Percentiles rank a stretch among this genome's conserved stretches.
Conservation (phyloP, 2,797 vertebrate genomes). For the Rachycentron canadum region DNA sequence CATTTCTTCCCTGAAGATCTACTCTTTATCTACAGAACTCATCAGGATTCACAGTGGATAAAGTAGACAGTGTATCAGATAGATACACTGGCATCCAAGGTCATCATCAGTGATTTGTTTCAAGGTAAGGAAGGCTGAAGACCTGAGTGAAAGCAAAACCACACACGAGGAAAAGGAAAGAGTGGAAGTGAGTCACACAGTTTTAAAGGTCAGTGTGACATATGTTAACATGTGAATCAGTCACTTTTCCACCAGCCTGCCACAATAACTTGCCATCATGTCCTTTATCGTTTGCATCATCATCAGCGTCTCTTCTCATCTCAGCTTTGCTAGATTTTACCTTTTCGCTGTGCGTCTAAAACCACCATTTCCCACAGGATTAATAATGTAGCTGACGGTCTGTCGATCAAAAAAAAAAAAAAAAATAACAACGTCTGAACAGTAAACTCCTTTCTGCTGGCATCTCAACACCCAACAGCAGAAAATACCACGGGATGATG, state of each 20-base stretch:
- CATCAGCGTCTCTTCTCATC: slow-evolving; percentile 33
- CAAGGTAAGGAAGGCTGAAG: slow-evolving; percentile 43
- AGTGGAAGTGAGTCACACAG: slow-evolving; percentile 19
- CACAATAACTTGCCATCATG: slow-evolving; percentile 15
- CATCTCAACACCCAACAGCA: slow-evolving; percentile 50
- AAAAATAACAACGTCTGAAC: slow-evolving; percentile 21
- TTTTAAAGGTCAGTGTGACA: slow-evolving; percentile 33
- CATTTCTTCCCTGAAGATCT: slow-evolving; percentile 10
- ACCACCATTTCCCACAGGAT: slow-evolving; percentile 54
- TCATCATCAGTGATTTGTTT: slow-evolving; percentile 36
- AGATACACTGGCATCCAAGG: slow-evolving; percentile 13
- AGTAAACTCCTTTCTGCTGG: slow-evolving; percentile 56
- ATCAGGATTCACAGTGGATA: slow-evolving; percentile 41
- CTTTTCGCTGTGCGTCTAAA: slow-evolving; percentile 36
- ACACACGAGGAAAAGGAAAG: not conserved
- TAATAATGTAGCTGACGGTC: slow-evolving; percentile 54
- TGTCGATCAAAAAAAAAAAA: slow-evolving; percentile 47
- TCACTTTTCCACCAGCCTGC: slow-evolving; percentile 22
- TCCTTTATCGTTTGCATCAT: slow-evolving; percentile 47
- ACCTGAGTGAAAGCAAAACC: slow-evolving; percentile 38
- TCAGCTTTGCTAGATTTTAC: slow-evolving; percentile 31
- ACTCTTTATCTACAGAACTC: slow-evolving; percentile 17
- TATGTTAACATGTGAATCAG: slow-evolving; percentile 6
- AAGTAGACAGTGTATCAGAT: slow-evolving; percentile 6
- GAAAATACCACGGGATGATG: slow-evolving; percentile 66